Percentiles rank a stretch among this genome's conserved stretches.
phyloP scores from a whole-genome alignment of 2,888 invertebrate species.

The Pseudococcus longispinus region DNA sequence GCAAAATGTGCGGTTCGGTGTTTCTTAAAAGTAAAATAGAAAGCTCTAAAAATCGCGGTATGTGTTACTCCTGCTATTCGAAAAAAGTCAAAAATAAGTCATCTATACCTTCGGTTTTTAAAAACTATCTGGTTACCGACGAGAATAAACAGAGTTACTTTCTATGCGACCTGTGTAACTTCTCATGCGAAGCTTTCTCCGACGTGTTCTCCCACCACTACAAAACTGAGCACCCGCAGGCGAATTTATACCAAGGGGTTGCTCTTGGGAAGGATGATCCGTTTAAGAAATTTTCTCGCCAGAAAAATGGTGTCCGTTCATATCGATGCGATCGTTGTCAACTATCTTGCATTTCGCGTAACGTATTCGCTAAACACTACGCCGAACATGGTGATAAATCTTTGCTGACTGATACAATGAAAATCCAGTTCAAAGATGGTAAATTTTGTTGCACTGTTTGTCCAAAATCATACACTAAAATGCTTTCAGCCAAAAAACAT shows the following conservation, averaged over 20 bases:
- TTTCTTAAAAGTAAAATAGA: conserved; percentile 7
- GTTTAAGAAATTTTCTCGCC: background rate
- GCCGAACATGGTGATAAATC: background rate
- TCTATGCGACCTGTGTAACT: background rate
- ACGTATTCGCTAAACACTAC: background rate
- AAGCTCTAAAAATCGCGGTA: background rate
- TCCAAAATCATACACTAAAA: background rate
- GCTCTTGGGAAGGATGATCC: background rate
- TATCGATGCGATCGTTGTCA: background rate
- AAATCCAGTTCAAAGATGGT: background rate
- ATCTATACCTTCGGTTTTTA: background rate
- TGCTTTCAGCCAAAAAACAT: background rate
- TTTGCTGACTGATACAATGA: background rate
- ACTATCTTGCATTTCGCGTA: background rate
- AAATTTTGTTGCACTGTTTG: background rate
- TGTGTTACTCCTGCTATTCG: background rate
- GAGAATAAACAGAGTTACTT: background rate
- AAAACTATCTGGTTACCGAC: background rate
- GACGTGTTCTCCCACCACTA: background rate
- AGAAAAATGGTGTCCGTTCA: background rate
- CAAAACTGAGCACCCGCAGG: background rate
- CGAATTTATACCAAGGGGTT: background rate
- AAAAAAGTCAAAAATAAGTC: background rate
- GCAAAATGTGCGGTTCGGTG: background rate
- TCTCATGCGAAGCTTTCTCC: background rate